These are phyloP conservation scores for Automeris io DNA, from an alignment of 2,888 invertebrate species.

Conservation along the genomic window DNA sequence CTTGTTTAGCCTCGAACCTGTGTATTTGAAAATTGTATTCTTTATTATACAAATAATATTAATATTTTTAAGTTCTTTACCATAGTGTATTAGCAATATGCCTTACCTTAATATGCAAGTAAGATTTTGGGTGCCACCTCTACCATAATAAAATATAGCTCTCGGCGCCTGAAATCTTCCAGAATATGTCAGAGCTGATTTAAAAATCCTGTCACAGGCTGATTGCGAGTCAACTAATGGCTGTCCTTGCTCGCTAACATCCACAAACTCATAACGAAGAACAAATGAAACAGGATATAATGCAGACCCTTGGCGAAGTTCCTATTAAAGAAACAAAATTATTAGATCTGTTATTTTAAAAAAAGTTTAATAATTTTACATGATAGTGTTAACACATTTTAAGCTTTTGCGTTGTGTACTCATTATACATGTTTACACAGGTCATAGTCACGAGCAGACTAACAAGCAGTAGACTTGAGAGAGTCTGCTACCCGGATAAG, in stretches of 20 bases:
- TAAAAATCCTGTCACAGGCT: conserved; percentile 80
- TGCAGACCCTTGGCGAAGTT: conserved; percentile 86
- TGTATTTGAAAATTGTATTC: conserved; percentile 11
- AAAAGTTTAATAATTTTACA: no score
- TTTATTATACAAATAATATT: not conserved
- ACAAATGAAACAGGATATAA: conserved; percentile 86
- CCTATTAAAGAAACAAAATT: conserved; percentile 54
- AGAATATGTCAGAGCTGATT: conserved; percentile 70
- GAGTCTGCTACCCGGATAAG: no score
- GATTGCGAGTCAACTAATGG: conserved; percentile 76
- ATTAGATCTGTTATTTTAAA: no score
- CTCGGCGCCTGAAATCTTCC: conserved; percentile 85
- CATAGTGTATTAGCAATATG: not conserved
- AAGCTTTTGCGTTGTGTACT: no score
- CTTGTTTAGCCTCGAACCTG: conserved; percentile 82
- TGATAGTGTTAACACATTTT: no score
- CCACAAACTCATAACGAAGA: conserved; percentile 89
- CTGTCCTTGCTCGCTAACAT: conserved; percentile 81
- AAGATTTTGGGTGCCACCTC: conserved; percentile 86
- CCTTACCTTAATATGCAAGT: conserved; percentile 82
- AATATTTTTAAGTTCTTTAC: not conserved
- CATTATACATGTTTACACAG: no score
- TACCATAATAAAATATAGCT: conserved; percentile 88
- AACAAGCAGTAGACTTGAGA: no score
- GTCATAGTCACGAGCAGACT: no score